Percentiles rank a stretch among this genome's conserved stretches.
These are phyloP conservation scores for mouse (Mus musculus) DNA, from an alignment of 2,113 vertebrate genomes.

Conservation along the genomic window DNA sequence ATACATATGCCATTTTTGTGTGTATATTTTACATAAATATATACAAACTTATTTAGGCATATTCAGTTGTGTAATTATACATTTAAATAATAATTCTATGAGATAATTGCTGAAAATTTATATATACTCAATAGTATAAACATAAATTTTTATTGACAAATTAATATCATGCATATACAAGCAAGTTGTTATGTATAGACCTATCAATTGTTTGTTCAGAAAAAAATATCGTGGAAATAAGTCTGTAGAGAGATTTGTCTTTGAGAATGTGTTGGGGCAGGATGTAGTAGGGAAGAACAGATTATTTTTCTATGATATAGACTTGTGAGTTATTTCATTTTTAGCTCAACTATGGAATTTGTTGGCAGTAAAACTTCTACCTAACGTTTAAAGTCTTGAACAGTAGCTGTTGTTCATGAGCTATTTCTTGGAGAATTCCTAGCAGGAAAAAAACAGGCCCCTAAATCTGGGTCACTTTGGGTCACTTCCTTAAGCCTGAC, in stretches of 20 bases:
- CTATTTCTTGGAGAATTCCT: neutral
- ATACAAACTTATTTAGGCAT: neutral
- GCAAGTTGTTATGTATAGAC: neutral
- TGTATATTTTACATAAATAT: neutral
- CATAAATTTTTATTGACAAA: neutral
- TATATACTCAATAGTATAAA: neutral
- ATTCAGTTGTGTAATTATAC: neutral
- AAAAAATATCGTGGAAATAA: neutral
- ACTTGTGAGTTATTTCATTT: neutral
- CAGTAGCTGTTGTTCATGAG: neutral
- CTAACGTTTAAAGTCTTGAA: neutral
- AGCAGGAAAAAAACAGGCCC: neutral
- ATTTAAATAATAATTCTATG: neutral
- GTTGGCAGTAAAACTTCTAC: neutral
- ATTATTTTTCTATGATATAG: neutral
- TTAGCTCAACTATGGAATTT: neutral
- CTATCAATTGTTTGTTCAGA: neutral
- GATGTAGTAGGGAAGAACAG: rapidly evolving
- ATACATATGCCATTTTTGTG: neutral
- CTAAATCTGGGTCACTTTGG: neutral
- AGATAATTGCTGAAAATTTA: neutral
- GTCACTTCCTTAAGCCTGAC: neutral
- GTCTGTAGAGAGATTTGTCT: neutral
- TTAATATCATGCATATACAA: neutral
- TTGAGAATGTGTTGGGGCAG: neutral